Conservation (phyloP, 2,888 invertebrate genomes). For the Drosophila pegasa region DNA sequence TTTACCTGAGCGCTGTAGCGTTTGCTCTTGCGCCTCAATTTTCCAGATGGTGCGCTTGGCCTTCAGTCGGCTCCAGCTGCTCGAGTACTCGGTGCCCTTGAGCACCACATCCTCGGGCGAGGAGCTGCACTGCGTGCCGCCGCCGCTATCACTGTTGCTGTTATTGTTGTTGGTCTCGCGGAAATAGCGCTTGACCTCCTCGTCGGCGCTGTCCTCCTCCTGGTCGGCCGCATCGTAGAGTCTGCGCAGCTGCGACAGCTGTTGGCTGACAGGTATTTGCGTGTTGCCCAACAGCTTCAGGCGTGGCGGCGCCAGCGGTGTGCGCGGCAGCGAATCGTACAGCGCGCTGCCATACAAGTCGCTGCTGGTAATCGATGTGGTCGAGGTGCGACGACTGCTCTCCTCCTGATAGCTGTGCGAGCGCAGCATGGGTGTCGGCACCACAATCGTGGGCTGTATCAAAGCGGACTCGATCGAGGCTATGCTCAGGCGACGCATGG, state of each 20-base stretch:
- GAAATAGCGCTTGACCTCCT: constrained; percentile 87
- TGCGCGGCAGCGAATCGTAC: constrained; percentile 65
- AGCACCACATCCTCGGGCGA: constrained; percentile 75
- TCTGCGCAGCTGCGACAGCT: constrained; percentile 81
- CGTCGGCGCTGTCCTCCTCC: constrained; percentile 86
- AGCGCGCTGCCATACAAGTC: constrained; percentile 60
- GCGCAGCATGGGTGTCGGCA: constrained; percentile 76
- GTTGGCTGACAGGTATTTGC: constrained; percentile 82
- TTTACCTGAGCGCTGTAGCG: constrained; percentile 80
- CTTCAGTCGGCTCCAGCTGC: constrained; percentile 87
- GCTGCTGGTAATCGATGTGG: constrained; percentile 64
- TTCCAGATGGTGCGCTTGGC: constrained; percentile 85
- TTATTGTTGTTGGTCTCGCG: constrained; percentile 73
- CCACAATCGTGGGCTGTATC: constrained; percentile 70
- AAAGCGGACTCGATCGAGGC: constrained; percentile 79
- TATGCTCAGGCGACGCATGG: constrained; percentile 83
- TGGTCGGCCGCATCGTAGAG: constrained; percentile 83
- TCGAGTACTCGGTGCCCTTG: constrained; percentile 80
- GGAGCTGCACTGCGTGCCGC: constrained; percentile 81
- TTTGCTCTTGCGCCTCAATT: constrained; percentile 72
- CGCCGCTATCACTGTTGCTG: constrained; percentile 79
- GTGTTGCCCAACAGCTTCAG: constrained; percentile 82
- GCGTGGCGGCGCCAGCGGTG: constrained; percentile 81
- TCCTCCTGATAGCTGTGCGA: constrained; percentile 80
- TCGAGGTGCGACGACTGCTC: constrained; percentile 59